These are phyloP conservation scores for Mesaphorura yosii DNA, from an alignment of 1,140 invertebrate genomes.

Conservation along the genomic window DNA sequence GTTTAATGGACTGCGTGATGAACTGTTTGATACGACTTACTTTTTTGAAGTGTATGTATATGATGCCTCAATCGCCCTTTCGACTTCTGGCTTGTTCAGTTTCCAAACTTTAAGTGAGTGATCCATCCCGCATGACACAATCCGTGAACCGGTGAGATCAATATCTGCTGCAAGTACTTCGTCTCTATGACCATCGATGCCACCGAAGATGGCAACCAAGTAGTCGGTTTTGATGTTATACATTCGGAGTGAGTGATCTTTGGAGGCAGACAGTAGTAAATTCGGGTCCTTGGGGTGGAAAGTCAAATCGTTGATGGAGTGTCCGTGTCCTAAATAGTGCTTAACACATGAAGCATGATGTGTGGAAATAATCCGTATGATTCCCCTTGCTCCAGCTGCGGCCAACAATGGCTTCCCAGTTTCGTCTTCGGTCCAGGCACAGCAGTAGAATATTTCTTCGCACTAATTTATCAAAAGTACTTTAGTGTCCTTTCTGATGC, in stretches of 20 bases:
- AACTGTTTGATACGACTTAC: too few relatives aligned
- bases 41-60: conserved; percentile 65
- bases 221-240: conserved; percentile 94
- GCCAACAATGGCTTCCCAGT: conserved; percentile 74
- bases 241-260: conserved; percentile 78
- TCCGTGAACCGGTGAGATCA: conserved; percentile 69
- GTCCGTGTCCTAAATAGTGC: conserved; percentile 82
- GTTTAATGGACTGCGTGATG: too few relatives aligned
- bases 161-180: conserved; percentile 93
- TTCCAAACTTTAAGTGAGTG: conserved; percentile 92
- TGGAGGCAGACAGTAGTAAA: conserved; percentile 68
- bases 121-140: conserved; percentile 96
- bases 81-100: conserved; percentile 68
- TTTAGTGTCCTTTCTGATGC: too few relatives aligned
- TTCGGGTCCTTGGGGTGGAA: conserved; percentile 59
- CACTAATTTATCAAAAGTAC: too few relatives aligned
- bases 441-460: conserved; percentile 94
- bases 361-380: conserved; percentile 77
- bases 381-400: conserved; percentile 77
- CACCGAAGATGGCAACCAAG: conserved; percentile 91
- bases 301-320: conserved; percentile 79
- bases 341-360: conserved; percentile 70
- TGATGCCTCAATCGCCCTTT: conserved; percentile 72
- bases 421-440: conserved; percentile 81
- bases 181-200: conserved; percentile 91